Conservation (phyloP, 1,140 invertebrate species). For the Cotesia chilonis region DNA sequence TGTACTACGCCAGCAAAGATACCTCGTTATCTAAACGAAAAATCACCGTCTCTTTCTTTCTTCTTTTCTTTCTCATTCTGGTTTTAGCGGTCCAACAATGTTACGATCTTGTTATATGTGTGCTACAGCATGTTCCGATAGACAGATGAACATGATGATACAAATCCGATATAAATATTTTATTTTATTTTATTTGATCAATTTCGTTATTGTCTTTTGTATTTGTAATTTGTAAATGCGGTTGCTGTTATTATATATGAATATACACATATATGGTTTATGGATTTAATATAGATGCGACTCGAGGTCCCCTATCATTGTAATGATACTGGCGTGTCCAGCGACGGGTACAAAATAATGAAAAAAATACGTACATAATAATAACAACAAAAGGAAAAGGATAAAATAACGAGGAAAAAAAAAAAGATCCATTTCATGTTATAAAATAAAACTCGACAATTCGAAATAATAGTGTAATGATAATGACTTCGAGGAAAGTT, state of each 20-base stretch:
- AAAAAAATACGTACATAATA: not conserved
- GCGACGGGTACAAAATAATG: not conserved
- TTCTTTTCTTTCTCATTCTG: not conserved
- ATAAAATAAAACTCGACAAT: not conserved
- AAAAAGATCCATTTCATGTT: not conserved
- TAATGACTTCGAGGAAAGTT: constrained; percentile 22
- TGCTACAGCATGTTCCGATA: not conserved
- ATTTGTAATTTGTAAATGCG: constrained; percentile 1
- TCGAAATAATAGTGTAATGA: constrained; percentile 6
- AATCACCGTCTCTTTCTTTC: constrained; percentile 1
- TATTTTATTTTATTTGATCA: not conserved
- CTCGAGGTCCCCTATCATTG: constrained; percentile 13
- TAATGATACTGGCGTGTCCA: constrained; percentile 21
- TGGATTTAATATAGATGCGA: constrained; percentile 6
- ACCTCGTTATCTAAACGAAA: constrained; percentile 20
- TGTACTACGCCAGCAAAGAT: constrained; percentile 15
- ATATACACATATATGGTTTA: not conserved
- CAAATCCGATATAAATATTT: not conserved
- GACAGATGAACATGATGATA: constrained; percentile 7
- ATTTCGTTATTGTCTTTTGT: not conserved
- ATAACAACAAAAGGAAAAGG: not conserved
- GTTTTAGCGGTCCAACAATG: constrained; percentile 10
- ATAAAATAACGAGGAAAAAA: not conserved
- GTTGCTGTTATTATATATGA: not conserved
- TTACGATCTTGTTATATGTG: constrained; percentile 11